Conservation (phyloP, 2,888 invertebrate genomes). For the Mimas tiliae region DNA sequence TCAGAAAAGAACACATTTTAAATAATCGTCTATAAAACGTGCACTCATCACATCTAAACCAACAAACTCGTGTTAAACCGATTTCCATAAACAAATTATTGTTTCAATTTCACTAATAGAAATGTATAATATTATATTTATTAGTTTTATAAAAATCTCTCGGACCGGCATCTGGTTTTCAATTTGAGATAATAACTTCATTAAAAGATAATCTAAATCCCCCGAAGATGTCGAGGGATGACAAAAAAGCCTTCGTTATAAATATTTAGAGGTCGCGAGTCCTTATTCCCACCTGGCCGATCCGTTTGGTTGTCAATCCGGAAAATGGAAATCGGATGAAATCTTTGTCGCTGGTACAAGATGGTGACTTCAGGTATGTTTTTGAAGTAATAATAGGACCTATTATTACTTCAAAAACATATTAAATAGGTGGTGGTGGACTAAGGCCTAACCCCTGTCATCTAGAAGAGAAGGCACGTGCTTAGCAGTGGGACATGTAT, state of each 20-base stretch:
- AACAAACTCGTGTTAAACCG: neutral
- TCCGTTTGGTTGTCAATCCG: constrained; percentile 37
- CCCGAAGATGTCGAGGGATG: neutral
- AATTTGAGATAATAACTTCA: constrained; percentile 26
- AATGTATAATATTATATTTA: neutral
- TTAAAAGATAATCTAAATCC: constrained; percentile 21
- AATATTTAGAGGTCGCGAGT: constrained; percentile 33
- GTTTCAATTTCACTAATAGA: constrained; percentile 12
- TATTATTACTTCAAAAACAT: no score
- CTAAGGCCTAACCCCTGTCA: no score
- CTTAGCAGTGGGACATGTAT: no score
- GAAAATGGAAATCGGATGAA: constrained; percentile 39
- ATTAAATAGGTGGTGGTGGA: no score
- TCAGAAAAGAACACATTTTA: no score
- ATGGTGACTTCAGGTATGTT: neutral
- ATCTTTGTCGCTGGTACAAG: constrained; percentile 25
- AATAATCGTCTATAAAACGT: no score
- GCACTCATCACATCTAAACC: neutral
- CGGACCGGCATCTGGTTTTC: constrained; percentile 17
- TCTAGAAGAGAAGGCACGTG: no score
- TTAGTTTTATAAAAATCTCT: constrained; percentile 3
- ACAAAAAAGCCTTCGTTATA: constrained; percentile 31
- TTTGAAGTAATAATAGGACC: no score
- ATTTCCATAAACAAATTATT: constrained; percentile 13
- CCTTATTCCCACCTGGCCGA: constrained; percentile 33